Evolutionary conservation across 2,888 invertebrate species (phyloP), one percentile per base, ranked within the genome.

Genomic region (Orthosia gracilis): DNA sequence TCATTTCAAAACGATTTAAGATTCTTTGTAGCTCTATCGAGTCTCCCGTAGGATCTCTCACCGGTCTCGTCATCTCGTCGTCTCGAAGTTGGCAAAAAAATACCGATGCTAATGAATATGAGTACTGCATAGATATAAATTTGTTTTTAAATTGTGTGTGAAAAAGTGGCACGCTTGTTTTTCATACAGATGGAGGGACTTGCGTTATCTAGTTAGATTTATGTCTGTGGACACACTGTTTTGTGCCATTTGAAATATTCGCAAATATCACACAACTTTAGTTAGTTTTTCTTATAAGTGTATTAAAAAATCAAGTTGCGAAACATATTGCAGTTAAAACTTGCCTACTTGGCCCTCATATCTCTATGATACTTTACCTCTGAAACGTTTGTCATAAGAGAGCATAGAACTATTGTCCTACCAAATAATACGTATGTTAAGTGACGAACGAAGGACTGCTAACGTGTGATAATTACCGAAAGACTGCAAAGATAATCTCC

Each of bases 401-500:
- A 49, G 47, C 17, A 4, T 45, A 26, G 3, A 75, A 23, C 7
- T 9, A 69, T 12, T 49, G 26, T 4, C 54, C 54, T 58, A 54
- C n/a, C 62, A 31, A 69, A 23, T 21, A 58, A 55, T 45, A 11
- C 40, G 40, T 61, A 65, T 64, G 21, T 17, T 63, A 23, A 61
- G 31, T 7, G 50, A 52, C 31, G 18, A 82, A 64, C 49, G 50
- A 62, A 63, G 45, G 18, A 78, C 67, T 78, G 64, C n/a, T 50
- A 54, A 67, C n/a, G 40, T 73, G 76, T 79, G 58, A 79, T 83
- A 49, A 45, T 58, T 66, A 83, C 75, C 45, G 52, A 68, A 73
- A 83, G 84, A 82, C 79, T 79, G 79, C 73, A 52, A 63, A 31
- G 40, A 69, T 82, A 82, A 83, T 81, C 74, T 76, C 69, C 40